Evolutionary conservation across 2,113 vertebrate genomes (phyloP).

Genomic region (Cisticola juncidis): DNA sequence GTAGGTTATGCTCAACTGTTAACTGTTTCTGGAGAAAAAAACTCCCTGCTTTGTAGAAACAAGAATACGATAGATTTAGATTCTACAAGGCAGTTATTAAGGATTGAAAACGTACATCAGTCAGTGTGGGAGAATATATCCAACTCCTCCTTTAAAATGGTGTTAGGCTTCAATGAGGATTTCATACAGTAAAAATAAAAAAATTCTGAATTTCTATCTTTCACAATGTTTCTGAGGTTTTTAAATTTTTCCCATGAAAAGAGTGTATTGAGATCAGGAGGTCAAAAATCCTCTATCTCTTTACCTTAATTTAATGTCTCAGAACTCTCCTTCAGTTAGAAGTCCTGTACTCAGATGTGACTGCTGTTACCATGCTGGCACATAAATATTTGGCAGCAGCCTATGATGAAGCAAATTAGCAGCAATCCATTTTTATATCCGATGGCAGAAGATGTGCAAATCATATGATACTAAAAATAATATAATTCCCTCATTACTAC

Average conservation of each 20-base stretch:
- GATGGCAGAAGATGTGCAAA: background rate
- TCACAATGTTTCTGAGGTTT: background rate
- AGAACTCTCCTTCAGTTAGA: background rate
- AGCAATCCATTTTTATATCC: background rate
- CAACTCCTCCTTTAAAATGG: background rate
- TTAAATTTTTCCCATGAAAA: background rate
- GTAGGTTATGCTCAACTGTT: background rate
- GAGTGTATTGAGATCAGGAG: accelerated
- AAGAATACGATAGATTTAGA: background rate
- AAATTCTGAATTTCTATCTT: background rate
- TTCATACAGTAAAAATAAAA: background rate
- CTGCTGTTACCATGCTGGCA: background rate
- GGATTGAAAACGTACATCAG: background rate
- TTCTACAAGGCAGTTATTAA: background rate
- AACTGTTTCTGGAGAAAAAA: background rate
- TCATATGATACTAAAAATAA: background rate
- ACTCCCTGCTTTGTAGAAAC: background rate
- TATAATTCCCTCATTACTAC: background rate
- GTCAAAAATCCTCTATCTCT: background rate
- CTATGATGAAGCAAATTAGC: background rate
- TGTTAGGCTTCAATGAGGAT: background rate
- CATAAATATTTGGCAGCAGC: background rate
- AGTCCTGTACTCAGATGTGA: background rate
- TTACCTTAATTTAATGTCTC: background rate
- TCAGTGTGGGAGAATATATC: background rate